Conservation (phyloP, 92 coral and sea anemone genomes). For the Siderastrea siderea region DNA sequence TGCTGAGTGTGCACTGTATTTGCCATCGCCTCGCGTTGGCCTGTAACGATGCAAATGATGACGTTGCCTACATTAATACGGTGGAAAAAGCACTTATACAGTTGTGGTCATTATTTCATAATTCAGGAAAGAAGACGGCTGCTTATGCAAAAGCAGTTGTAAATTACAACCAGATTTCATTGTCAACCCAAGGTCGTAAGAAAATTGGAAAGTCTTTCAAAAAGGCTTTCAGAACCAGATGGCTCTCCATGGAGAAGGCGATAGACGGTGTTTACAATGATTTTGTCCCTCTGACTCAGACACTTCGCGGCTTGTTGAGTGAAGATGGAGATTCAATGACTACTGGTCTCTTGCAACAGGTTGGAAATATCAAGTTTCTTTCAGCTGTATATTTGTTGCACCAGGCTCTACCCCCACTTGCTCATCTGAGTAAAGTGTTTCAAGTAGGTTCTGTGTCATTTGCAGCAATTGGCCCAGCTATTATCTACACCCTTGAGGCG, state of each 20-base stretch:
- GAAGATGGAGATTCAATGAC: slow-evolving; percentile 50
- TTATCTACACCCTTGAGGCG: slow-evolving; percentile 25
- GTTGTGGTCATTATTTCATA: slow-evolving; percentile 33
- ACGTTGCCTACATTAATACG: slow-evolving; percentile 36
- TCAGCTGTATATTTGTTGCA: slow-evolving; percentile 58
- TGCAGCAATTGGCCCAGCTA: slow-evolving; percentile 48
- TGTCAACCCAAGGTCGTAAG: slow-evolving; percentile 42
- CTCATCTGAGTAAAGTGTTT: slow-evolving; percentile 60
- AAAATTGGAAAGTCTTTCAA: slow-evolving; percentile 24
- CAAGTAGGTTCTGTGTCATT: slow-evolving; percentile 59
- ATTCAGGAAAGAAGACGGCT: slow-evolving; percentile 27
- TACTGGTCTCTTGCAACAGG: slow-evolving; percentile 41
- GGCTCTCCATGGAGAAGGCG: slow-evolving; percentile 28
- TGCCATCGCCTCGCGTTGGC: too few species aligned
- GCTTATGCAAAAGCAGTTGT: slow-evolving; percentile 38
- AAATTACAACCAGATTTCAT: slow-evolving; percentile 20
- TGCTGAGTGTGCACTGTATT: too few species aligned
- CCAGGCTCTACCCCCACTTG: slow-evolving; percentile 59
- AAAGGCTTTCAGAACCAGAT: slow-evolving; percentile 48
- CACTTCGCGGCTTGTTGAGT: slow-evolving; percentile 34
- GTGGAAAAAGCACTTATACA: slow-evolving; percentile 41
- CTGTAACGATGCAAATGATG: slow-evolving; percentile 53
- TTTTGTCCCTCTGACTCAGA: slow-evolving; percentile 50
- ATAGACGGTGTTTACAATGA: slow-evolving; percentile 61
- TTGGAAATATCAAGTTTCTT: slow-evolving; percentile 57